phyloP scores from a whole-genome alignment of 2,797 vertebrate species.

The Chelon auratus region DNA sequence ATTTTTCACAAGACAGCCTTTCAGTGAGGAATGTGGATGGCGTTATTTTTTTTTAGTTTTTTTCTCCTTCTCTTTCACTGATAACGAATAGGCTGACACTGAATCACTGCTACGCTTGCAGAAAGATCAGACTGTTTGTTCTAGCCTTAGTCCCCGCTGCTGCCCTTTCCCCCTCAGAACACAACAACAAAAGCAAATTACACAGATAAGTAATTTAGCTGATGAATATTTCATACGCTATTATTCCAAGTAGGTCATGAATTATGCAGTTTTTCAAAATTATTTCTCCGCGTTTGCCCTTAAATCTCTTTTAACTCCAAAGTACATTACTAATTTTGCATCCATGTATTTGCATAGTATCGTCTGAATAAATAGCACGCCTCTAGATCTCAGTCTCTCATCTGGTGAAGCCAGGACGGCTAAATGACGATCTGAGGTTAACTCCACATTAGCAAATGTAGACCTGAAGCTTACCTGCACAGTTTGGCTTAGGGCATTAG shows the following conservation, averaged over 20 bases:
- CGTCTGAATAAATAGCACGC: conserved; percentile 57
- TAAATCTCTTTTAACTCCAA: conserved; percentile 67
- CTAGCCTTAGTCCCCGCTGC: conserved; percentile 38
- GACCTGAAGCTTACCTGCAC: neutral
- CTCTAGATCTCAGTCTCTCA: conserved; percentile 1
- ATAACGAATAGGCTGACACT: conserved; percentile 59
- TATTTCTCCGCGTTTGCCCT: conserved; percentile 65
- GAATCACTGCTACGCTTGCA: conserved; percentile 40
- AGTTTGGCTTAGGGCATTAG: neutral
- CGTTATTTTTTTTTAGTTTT: conserved; percentile 10
- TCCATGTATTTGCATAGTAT: conserved; percentile 59
- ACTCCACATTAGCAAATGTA: neutral
- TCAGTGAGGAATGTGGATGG: conserved; percentile 4
- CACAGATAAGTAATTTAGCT: conserved; percentile 72
- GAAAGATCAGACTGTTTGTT: conserved; percentile 64
- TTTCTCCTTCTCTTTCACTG: conserved; percentile 12
- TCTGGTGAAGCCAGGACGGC: conserved; percentile 15
- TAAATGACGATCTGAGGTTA: conserved; percentile 10
- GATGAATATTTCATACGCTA: conserved; percentile 81
- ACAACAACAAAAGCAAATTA: conserved; percentile 76
- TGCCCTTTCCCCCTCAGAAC: conserved; percentile 70
- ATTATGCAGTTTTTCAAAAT: conserved; percentile 77
- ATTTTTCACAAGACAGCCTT: conserved; percentile 37
- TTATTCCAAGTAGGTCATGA: conserved; percentile 79
- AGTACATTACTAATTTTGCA: conserved; percentile 47